phyloP scores from a whole-genome alignment of 2,113 vertebrate species.

The Andinoacara biseriatus region DNA sequence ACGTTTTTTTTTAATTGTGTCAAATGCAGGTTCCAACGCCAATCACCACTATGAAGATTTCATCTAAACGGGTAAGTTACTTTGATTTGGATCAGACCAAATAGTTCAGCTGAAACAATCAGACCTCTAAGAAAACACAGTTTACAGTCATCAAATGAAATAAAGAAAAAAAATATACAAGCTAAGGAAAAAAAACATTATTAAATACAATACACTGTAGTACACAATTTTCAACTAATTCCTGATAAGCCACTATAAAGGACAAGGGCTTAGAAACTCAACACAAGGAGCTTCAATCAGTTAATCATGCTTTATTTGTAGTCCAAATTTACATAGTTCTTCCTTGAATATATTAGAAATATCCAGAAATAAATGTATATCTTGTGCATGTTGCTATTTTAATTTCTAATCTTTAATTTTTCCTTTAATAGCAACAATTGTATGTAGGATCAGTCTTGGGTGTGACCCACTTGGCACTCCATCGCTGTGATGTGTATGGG shows the following conservation, averaged over 20 bases:
- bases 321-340: background rate
- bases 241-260: background rate
- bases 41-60: constrained; percentile 97
- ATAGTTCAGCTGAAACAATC: background rate
- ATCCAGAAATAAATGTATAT: background rate
- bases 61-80: constrained; percentile 91
- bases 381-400: background rate
- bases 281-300: background rate
- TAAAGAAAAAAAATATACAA: background rate
- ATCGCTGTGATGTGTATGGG: constrained; percentile 94
- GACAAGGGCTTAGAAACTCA: background rate
- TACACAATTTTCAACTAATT: background rate
- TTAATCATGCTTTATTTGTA: background rate
- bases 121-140: background rate
- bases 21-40: constrained; percentile 86
- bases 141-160: background rate
- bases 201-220: background rate
- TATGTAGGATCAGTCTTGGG: constrained; percentile 92
- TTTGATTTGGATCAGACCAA: background rate
- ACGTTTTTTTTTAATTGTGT: background rate
- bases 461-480: constrained; percentile 94
- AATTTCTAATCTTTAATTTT: background rate
- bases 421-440: constrained; percentile 90
- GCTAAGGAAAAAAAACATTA: background rate
- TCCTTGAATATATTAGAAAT: background rate